A percentile compares a stretch with the other conserved stretches of the same genome.
These are phyloP conservation scores for Cryptus armator DNA, from an alignment of 2,888 invertebrate genomes.

Conservation along the genomic window DNA sequence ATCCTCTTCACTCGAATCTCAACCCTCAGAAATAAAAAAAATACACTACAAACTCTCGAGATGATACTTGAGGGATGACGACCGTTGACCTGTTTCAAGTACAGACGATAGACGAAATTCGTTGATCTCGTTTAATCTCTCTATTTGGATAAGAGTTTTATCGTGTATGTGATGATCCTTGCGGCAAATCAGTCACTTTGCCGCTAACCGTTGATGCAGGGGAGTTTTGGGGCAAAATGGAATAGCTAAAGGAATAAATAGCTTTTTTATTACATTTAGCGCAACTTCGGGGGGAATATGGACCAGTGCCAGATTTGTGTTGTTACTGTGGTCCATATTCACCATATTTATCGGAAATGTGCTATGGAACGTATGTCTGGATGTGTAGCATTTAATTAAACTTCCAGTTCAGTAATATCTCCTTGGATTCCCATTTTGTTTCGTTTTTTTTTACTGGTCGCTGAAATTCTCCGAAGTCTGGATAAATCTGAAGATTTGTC, in stretches of 20 bases:
- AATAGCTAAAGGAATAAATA: not conserved
- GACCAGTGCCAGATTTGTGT: not conserved
- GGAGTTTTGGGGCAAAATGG: not conserved
- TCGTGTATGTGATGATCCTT: not conserved
- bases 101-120: not conserved
- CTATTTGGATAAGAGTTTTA: not conserved
- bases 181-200: not conserved
- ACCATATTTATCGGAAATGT: no score
- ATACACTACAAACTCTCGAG: conserved; percentile 3
- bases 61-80: conserved; percentile 31
- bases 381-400: no score
- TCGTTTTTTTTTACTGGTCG: no score
- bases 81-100: conserved; percentile 4
- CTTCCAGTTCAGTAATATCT: no score
- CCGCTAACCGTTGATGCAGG: not conserved
- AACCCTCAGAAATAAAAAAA: conserved; percentile 19
- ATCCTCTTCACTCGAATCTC: conserved; percentile 29
- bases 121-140: not conserved
- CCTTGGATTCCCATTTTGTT: no score
- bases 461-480: no score
- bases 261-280: no score
- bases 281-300: not conserved
- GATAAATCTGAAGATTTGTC: no score
- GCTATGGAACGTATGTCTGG: no score
- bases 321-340: no score